These are phyloP conservation scores for Ctenochaetus hawaiiensis DNA, from an alignment of 2,797 vertebrate genomes.

Conservation along the genomic window DNA sequence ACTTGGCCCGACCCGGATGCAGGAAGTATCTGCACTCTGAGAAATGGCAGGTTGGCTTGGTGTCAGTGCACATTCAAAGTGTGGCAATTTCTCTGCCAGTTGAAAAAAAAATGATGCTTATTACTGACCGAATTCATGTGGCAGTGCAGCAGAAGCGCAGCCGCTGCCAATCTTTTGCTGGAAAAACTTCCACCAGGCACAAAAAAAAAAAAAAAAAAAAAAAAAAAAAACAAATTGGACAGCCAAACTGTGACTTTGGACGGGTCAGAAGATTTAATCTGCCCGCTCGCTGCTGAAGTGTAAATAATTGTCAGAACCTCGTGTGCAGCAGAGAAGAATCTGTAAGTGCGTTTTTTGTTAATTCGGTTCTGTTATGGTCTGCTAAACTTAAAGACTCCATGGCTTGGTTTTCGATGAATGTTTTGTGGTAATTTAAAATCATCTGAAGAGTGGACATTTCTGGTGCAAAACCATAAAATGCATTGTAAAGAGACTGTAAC, in stretches of 20 bases:
- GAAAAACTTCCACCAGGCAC: slow-evolving; percentile 22
- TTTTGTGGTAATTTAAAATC: slow-evolving; percentile 36
- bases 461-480: slow-evolving; percentile 31
- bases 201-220: background rate
- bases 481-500: slow-evolving; percentile 20
- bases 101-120: slow-evolving; percentile 35
- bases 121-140: slow-evolving; percentile 52
- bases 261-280: slow-evolving; percentile 36
- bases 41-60: slow-evolving; percentile 27
- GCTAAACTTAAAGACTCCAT: slow-evolving; percentile 50
- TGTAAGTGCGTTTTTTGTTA: slow-evolving; percentile 41
- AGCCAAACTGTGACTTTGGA: slow-evolving; percentile 63
- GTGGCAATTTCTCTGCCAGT: slow-evolving; percentile 12
- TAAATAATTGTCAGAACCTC: slow-evolving; percentile 65
- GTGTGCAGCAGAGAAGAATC: slow-evolving; percentile 52
- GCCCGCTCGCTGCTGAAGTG: slow-evolving; percentile 54
- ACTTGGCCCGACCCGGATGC: slow-evolving; percentile 4
- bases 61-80: slow-evolving; percentile 28
- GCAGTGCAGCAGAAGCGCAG: slow-evolving; percentile 29
- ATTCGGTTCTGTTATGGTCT: slow-evolving; percentile 53
- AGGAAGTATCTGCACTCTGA: background rate
- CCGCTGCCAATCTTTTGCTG: slow-evolving; percentile 48
- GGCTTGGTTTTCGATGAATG: slow-evolving; percentile 21
- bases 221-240: slow-evolving; percentile 42
- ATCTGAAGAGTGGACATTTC: slow-evolving; percentile 53